These are phyloP conservation scores for Cylas formicarius DNA, from an alignment of 1,140 invertebrate genomes.

Conservation along the genomic window DNA sequence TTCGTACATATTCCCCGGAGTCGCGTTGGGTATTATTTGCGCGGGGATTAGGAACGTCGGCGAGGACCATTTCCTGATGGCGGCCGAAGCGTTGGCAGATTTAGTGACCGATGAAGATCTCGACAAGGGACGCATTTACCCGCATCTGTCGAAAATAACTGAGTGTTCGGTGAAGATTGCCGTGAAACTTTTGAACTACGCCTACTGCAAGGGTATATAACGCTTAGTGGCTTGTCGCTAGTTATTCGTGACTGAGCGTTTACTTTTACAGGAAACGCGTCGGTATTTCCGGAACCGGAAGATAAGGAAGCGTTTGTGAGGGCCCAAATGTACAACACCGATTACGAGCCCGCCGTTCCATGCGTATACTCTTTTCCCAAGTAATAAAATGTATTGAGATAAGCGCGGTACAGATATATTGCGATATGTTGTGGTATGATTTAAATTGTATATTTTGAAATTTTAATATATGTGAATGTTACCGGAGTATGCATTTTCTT, in stretches of 20 bases:
- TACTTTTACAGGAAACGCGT: constrained; percentile 57
- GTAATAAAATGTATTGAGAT: too few species aligned
- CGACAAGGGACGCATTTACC: constrained; percentile 83
- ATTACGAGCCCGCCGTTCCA: constrained; percentile 62
- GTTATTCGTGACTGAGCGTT: too few species aligned
- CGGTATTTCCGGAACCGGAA: constrained; percentile 67
- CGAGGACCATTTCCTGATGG: constrained; percentile 84
- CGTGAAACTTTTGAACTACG: constrained; percentile 73
- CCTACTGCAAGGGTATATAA: too few species aligned
- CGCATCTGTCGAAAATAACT: constrained; percentile 80
- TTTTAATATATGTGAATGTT: too few species aligned
- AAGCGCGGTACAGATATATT: too few species aligned
- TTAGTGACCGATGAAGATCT: constrained; percentile 79
- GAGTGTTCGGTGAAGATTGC: constrained; percentile 88
- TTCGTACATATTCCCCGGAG: constrained; percentile 93
- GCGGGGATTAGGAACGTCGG: constrained; percentile 82
- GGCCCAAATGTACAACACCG: constrained; percentile 72
- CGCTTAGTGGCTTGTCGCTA: too few species aligned
- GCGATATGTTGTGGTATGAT: too few species aligned
- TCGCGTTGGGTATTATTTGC: constrained; percentile 83
- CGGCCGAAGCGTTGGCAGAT: constrained; percentile 78
- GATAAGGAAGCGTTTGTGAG: constrained; percentile 70
- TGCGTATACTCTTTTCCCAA: constrained; percentile 59
- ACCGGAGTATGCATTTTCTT: too few species aligned
- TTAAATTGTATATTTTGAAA: too few species aligned